Base-by-base conservation (phyloP, 2,888 invertebrate genomes). In the Eutolmus rufibarbis region DNA sequence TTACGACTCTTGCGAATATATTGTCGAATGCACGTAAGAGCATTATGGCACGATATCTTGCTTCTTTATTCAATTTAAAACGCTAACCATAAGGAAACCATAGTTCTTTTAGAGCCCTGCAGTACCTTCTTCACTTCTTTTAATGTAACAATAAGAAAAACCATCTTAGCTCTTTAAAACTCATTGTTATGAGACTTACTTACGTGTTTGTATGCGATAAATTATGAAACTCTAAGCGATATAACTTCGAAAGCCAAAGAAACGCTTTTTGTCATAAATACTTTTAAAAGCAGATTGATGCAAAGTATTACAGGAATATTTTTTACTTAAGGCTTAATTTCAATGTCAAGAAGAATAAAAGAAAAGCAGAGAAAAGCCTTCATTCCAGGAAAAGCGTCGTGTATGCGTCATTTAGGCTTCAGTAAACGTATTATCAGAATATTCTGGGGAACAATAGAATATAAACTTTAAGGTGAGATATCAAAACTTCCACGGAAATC, bases 391-490 rank as follows among this genome's bases (percentile, higher is more conserved):
- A 12, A 66, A 66, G 28, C 23, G 23, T 28, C 8, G 12, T 28
- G 28, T 66, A 66, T 66, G 66, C 19, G 66, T 66, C 66, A 66
- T 66, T 66, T 66, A 28, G 66, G 66, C 66, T 28, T 28, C 66
- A 28, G 66, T 66, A 66, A 66, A 78, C 43, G 43, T 78, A 78
- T 78, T 78, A 43, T 78, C n/a, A 46, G 40, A 14, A 78, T 37
- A 78, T 46, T 79, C 51, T 28, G 19, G 31, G 16, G 28, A 79
- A 79, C 79, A 79, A 79, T 79, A 79, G 40, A 51, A 79, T 79
- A 79, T 79, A 79, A 79, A 79, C 51, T 79, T 79, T 79, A 51
- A 46, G 79, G 51, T 51, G 40, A 79, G 79, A 51, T 79, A 51
- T 51, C 79, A 28, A 79, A 79, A 79, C 28, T 79, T 79, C 79